Evolutionary conservation across 2,113 vertebrate genomes (phyloP), one percentile per base, ranked within the genome.

Genomic region (Glaucomys volans): DNA sequence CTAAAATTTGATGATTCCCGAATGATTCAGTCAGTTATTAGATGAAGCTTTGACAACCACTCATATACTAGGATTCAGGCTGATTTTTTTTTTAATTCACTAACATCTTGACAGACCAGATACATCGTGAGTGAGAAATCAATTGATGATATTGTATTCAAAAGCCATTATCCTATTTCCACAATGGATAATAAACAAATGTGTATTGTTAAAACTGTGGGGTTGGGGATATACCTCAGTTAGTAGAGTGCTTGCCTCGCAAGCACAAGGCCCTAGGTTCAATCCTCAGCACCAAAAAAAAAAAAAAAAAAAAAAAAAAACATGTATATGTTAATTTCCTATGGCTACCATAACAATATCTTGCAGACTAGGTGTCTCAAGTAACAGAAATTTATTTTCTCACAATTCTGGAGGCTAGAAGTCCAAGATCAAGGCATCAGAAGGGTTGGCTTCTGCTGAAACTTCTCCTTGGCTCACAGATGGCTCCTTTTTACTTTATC

Each of bases 11-110:
- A 79, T 82, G 37, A 28, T 54, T 80, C 94, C 32, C 77, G 32
- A 77, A 50, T 79, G 17, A 87, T 71, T 52, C 37, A 64, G 87
- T 88, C 32, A 81, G 52, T 87, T 84, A 95, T 74, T 86, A 64
- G 89, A 40, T 87, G 90, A 93, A 77, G 52, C 18, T 67, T 94
- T 92, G 37, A 50, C 26, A 79, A 24, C 67, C 57, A 44, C 11
- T 77, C 14, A 89, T 30, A 75, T 83, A 50, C 42, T 40, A 87
- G 28, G 37, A 37, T 87, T 83, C 37, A 44, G 57, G 35, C 42
- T 62, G 11, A 89, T 67, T 67, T 95, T 91, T 74, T 77, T 94
- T 82, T 67, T 18, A 52, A 35, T 96, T 77, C 54, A 86, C 79
- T 81, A 76, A 30, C 28, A 4, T 59, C 9, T 57, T 81, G 69